A percentile compares a stretch with the other conserved stretches of the same genome.
phyloP scores from a whole-genome alignment of 1,140 invertebrate genomes.

The Tetramorium parvispinum region DNA sequence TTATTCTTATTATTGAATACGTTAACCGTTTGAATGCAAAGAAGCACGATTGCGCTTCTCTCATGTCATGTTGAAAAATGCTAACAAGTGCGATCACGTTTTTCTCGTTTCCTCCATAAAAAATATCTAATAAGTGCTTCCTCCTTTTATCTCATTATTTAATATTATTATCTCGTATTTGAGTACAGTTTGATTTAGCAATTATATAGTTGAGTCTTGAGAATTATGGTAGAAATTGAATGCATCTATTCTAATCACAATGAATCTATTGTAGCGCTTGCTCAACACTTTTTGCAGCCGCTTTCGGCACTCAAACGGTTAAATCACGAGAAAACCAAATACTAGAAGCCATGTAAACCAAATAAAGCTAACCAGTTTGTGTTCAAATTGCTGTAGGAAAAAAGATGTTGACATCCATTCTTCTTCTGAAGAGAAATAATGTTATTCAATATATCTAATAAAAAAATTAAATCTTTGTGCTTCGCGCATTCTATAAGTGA shows the following conservation, averaged over 20 bases:
- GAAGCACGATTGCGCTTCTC: not conserved
- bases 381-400: constrained; percentile 78
- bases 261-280: not conserved
- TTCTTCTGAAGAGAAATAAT: constrained; percentile 25
- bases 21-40: constrained; percentile 25
- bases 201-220: not conserved
- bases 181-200: not conserved
- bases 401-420: constrained; percentile 42
- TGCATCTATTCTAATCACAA: not conserved
- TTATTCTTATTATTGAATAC: constrained; percentile 54
- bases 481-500: constrained; percentile 19
- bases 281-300: constrained; percentile 55
- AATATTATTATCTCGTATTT: not conserved
- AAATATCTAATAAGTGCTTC: not conserved
- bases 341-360: constrained; percentile 85
- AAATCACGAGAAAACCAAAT: constrained; percentile 82
- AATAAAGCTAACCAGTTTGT: constrained; percentile 83
- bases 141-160: not conserved
- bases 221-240: not conserved
- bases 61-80: not conserved
- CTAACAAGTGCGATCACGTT: not conserved
- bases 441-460: constrained; percentile 7
- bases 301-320: constrained; percentile 19
- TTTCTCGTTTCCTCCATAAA: not conserved
- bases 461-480: constrained; percentile 27